A percentile compares a stretch with the other conserved stretches of the same genome.
Conservation (phyloP, 1,140 invertebrate species). For the Lepidostoma basale region DNA sequence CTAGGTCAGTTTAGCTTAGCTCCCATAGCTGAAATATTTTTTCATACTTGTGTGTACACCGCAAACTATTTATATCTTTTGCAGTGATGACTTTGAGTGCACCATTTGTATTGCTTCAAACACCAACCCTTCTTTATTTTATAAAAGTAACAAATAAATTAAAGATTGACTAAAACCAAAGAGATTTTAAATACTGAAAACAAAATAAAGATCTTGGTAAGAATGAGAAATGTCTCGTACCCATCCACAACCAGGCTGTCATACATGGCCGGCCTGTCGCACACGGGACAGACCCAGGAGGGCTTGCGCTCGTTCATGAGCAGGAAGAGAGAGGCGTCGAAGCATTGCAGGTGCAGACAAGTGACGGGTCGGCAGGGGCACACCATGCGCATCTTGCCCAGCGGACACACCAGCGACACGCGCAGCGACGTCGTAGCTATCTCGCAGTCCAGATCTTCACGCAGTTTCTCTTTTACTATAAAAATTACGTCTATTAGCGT, state of each 20-base stretch:
- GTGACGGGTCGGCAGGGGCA: slow-evolving; percentile 82
- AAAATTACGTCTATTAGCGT: too few species aligned
- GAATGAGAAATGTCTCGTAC: too few species aligned
- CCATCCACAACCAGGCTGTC: slow-evolving; percentile 87
- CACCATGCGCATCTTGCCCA: slow-evolving; percentile 89
- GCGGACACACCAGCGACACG: slow-evolving; percentile 84
- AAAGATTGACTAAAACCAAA: too few species aligned
- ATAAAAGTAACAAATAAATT: too few species aligned
- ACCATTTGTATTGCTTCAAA: too few species aligned
- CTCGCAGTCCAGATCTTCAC: slow-evolving; percentile 86
- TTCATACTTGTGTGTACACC: too few species aligned
- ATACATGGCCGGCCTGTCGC: slow-evolving; percentile 84
- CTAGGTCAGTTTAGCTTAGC: too few species aligned
- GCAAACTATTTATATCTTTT: too few species aligned
- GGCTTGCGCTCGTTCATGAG: slow-evolving; percentile 97
- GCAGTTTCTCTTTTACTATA: slow-evolving; percentile 85
- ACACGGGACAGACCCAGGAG: slow-evolving; percentile 95
- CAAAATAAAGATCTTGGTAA: background rate
- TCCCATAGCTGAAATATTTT: too few species aligned
- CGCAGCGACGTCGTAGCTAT: slow-evolving; percentile 87
- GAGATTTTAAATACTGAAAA: background rate
- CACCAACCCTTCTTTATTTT: too few species aligned
- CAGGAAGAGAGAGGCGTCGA: slow-evolving; percentile 87
- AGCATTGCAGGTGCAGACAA: slow-evolving; percentile 93
- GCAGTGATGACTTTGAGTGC: too few species aligned